A percentile compares a stretch with the other conserved stretches of the same genome.
phyloP scores from a whole-genome alignment of 2,113 vertebrate genomes.

The Ramphastos sulfuratus region DNA sequence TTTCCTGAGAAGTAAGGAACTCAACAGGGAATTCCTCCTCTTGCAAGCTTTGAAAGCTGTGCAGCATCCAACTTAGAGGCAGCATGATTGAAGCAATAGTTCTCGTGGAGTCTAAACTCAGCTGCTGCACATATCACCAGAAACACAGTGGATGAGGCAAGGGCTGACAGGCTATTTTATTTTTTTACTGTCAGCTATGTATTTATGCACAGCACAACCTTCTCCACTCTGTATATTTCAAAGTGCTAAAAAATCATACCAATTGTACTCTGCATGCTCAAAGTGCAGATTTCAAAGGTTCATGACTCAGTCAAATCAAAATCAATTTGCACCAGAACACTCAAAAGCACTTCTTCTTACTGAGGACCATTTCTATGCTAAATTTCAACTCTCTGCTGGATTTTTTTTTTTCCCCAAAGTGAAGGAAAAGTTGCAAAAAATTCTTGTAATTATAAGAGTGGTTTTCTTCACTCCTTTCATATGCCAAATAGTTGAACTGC shows the following conservation, averaged over 20 bases:
- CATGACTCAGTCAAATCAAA: conserved; percentile 69
- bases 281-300: conserved; percentile 70
- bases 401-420: background rate
- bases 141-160: conserved; percentile 24
- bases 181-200: conserved; percentile 64
- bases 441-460: background rate
- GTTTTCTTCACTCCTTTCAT: conserved; percentile 37
- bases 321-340: conserved; percentile 70
- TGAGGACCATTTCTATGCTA: conserved; percentile 63
- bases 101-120: conserved; percentile 36
- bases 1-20: conserved; percentile 41
- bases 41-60: conserved; percentile 25
- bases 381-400: conserved; percentile 41
- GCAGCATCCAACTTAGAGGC: background rate
- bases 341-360: conserved; percentile 64
- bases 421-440: conserved; percentile 11
- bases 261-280: conserved; percentile 67
- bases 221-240: conserved; percentile 60
- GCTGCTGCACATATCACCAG: conserved; percentile 14
- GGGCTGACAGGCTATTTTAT: conserved; percentile 40
- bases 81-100: conserved; percentile 24
- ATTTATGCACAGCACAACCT: conserved; percentile 63
- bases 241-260: conserved; percentile 59
- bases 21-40: conserved; percentile 39
- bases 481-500: background rate